Evolutionary conservation across 37 sponge, comb jelly and placozoan genomes (phyloP), one percentile per base, ranked within the genome.

Genomic region (Tethya wilhelma): DNA sequence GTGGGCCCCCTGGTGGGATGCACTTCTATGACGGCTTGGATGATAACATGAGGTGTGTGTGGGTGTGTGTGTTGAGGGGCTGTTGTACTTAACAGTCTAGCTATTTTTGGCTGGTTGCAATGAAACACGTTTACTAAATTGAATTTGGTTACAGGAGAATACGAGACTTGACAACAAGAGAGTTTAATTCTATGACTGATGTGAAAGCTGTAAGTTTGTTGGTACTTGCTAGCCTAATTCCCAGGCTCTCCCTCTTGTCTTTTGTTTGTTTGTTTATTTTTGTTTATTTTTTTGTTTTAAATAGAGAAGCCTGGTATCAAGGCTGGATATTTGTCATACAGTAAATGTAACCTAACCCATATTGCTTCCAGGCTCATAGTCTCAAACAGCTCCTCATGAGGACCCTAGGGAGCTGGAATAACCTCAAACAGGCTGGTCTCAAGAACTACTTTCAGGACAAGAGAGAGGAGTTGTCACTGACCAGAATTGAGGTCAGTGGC

Each of bases 391-490:
- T n/a, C 6, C 11, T n/a, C 22, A 17, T 17, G 7, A 17, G 28
- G 22, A n/a, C 22, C 26, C 64, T 44, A 56, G 67, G 44, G 3
- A 58, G 69, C 12, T 90, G 90, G 90, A 33, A 19, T 39, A 84
- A 78, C 42, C 58, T 84, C 31, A 90, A 79, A 28, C 56, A 84
- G 39, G 38, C 46, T 0, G 79, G 67, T 26, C 36, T 84, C 45
- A 40, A 36, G 71, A 26, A 20, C 23, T 77, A 69, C 44, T 26
- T 80, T 34, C n/a, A n/a, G n/a, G n/a, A n/a, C n/a, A n/a, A n/a
- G n/a, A n/a, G 63, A 23, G 28, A 60, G 37, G 37, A 37, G 6
- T 67, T 36, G 11, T 9, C 6, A 44, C 20, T 37, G 0, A 77
- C 2, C 64, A 83, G 90, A 40, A 36, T 90, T 55, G 74, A 71